Base-by-base conservation (phyloP, 2,888 invertebrate species). In the Epinotia ramella region DNA sequence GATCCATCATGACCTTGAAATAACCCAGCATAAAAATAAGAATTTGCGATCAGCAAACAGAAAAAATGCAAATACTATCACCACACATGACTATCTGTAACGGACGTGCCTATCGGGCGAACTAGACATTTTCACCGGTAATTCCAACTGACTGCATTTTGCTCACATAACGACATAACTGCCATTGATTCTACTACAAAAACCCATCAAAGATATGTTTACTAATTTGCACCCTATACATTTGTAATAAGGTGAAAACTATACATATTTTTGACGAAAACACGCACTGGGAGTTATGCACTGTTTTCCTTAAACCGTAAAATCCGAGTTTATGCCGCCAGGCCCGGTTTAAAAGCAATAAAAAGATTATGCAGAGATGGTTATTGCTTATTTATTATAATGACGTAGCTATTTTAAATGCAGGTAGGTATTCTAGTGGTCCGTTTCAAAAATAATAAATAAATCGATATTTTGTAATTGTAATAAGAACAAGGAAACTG, bases 21-120 rank as follows among this genome's bases (percentile, higher is more conserved):
- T 46, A 12, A 46, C 46, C 46, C n/a, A 53, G 53, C n/a, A 53
- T n/a, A 7, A n/a, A 53, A n/a, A 53, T 53, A 53, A 49, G 7
- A 2, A 53, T n/a, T n/a, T 53, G 53, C 53, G n/a, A n/a, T 53
- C 44, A 44, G 28, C 9, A 0, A n/a, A 66, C 28, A 28, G n/a
- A 11, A 49, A 57, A 40, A 57, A 20, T 46, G 20, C 16, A 20
- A 49, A 66, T 53, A 53, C 28, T 66, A 66, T 66, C 53, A 66
- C 13, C n/a, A 1, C 46, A 3, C 49, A 12, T 11, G 13, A 5
- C 18, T 46, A 59, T 69, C 46, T 53, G 16, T 16, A 33, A 12
- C 24, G 69, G 69, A 69, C 69, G 69, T 69, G 69, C 59, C n/a
- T 24, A 11, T 24, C 12, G 46, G 24, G 20, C 20, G 44, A 59